phyloP scores from a whole-genome alignment of 2,888 invertebrate species.

The Galeopsomyia nigrocyanea region DNA sequence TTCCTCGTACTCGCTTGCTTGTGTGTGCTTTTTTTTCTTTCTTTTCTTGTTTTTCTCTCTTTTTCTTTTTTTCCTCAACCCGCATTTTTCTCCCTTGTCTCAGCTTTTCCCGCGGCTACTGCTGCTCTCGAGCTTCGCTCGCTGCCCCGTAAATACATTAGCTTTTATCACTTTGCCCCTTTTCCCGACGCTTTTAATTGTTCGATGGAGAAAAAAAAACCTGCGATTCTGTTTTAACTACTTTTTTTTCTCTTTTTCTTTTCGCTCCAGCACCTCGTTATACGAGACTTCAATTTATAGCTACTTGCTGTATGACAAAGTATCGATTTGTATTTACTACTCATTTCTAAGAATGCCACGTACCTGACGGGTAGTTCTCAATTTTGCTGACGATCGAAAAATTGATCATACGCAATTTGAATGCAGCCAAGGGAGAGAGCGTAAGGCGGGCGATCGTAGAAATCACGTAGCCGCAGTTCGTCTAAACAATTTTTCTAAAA shows the following conservation, averaged over 20 bases:
- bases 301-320: too few relatives aligned
- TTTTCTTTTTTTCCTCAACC: background rate
- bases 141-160: conserved; percentile 36
- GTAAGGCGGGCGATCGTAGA: background rate
- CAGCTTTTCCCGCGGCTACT: background rate
- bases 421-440: background rate
- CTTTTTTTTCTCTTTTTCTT: background rate
- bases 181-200: conserved; percentile 21
- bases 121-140: conserved; percentile 14
- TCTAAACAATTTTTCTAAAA: conserved; percentile 9
- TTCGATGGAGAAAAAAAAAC: conserved; percentile 15
- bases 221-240: background rate
- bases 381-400: too few relatives aligned
- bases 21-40: conserved; percentile 2
- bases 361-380: too few relatives aligned
- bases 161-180: conserved; percentile 34
- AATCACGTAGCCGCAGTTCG: conserved; percentile 2
- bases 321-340: too few relatives aligned
- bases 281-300: too few relatives aligned
- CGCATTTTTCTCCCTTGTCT: conserved; percentile 6
- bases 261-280: background rate
- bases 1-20: background rate
- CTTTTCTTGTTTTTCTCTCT: background rate
- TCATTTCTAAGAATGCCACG: too few relatives aligned
- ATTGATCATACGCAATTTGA: background rate